Base-by-base conservation (phyloP, 2,113 vertebrate species). In the Dicentrarchus labrax region DNA sequence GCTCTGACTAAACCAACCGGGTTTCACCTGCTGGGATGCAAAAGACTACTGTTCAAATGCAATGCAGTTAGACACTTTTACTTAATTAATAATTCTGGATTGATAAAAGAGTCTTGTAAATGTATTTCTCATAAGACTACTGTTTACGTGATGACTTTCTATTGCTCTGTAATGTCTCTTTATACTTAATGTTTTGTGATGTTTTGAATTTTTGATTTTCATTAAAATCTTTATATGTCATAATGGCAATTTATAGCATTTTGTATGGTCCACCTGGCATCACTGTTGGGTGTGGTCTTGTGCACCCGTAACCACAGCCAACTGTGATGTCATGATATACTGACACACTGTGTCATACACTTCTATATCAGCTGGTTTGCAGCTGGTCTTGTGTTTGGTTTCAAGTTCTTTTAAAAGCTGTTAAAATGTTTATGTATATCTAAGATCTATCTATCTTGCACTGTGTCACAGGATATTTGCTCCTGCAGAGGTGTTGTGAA, bases 1-100 rank as follows among this genome's bases (percentile, higher is more conserved):
- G 19, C 88, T 95, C 6, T 84, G 60, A 88, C 12, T 30, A 38
- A 21, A 76, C 15, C 43, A 39, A 22, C 9, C 19, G n/a, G 56
- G 24, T 62, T 60, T 45, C 6, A 53, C 13, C 30, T 38, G 53
- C 72, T 62, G 64, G 8, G 36, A 51, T n/a, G 47, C 4, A 62
- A 4, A 47, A 30, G 17, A 50, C 64, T 59, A 21, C 54, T 0
- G 6, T 15, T 59, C 16, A 22, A 21, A 64, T 72, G 21, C 30
- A 30, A 30, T 30, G 30, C 30, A 30, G 30, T 30, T 30, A 30
- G 30, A 30, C 30, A 30, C 9, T 70, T 53, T 39, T 15, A 54
- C 54, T 21, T 8, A 16, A 19, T 16, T 57, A 24, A 47, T 4
- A 47, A 60, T 13, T 72, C n/a, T 36, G 5, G 1, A 50, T 3